Base-by-base conservation (phyloP, 2,113 vertebrate genomes). In the Aphelocoma coerulescens region DNA sequence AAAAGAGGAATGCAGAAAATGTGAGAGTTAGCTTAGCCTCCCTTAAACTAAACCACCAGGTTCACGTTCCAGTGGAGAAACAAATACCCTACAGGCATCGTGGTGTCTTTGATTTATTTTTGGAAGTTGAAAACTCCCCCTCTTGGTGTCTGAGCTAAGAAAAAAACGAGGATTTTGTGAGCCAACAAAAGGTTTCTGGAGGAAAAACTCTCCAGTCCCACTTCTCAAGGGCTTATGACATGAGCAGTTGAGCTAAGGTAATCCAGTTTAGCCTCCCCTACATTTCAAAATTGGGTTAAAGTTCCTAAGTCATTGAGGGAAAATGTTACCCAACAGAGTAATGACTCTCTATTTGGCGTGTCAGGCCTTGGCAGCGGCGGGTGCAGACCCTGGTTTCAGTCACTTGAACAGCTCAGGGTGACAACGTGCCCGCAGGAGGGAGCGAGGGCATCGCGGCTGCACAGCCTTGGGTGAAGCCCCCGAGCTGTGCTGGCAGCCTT, bases 1-100 rank as follows among this genome's bases (percentile, higher is more conserved):
- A 85, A 92, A 94, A 46, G 66, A 96, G 91, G 96, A 97, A 97
- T 96, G 88, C 30, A 81, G 88, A 95, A 97, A 93, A 96, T 96
- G 96, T 48, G 73, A 95, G 52, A 37, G 85, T 88, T 92, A 88
- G 83, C 77, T 89, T 92, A 91, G 90, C 66, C 76, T 72, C 55
- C 81, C 88, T 93, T 92, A 93, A 97, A 94, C 86, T 94, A 91
- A 94, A 93, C 61, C 90, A 93, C 80, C 95, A 94, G 93, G 91
- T 93, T 96, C 91, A 72, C 1, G 80, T 91, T 97, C 92, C 93
- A 92, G 58, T 22, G 81, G 93, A 96, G 91, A 96, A 97, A 93
- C 95, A 97, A 96, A 95, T 92, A 95, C 88, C 93, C 80, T 66
- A 49, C 69, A 79, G 96, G 73, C 88, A 96, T 93, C 23, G 1